Evolutionary conservation across 2,888 invertebrate species (phyloP), one percentile per base, ranked within the genome.

Genomic region (Cheiracanthium punctorium): DNA sequence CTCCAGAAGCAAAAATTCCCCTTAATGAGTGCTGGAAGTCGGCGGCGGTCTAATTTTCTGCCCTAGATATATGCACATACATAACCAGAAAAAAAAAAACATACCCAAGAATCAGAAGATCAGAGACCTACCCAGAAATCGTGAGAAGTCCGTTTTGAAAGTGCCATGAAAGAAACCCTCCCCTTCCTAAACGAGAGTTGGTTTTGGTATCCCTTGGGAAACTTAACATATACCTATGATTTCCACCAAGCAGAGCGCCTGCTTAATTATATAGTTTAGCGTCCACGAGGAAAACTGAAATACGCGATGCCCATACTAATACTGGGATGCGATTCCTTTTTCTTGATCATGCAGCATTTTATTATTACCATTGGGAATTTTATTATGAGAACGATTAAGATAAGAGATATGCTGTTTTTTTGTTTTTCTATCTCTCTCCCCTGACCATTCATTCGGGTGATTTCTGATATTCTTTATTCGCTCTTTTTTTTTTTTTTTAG

Each of bases 301-400:
- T 73, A 77, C 72, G 73, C 29, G 52, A 73, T 73, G 77, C 48
- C 48, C 82, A 84, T 84, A 77, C 77, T 77, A 84, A 84, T 84
- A 84, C 32, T 52, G 43, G 37, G 41, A 33, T n/a, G 5, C 43
- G 24, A 41, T 52, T 24, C 37, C 37, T 75, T 72, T 30, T 71
- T 29, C 32, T 24, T 29, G 58, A 58, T 24, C 24, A 33, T 69
- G 37, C 20, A 33, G 41, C 77, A 52, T 84, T 84, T 77, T 75
- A 77, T 84, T 81, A 81, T 75, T 77, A 77, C 77, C 29, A 69
- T 73, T 84, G 65, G 37, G 58, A 84, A 67, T 84, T 73, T 84
- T 84, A 77, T 77, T 73, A 77, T 67, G 75, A 41, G 72, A 75
- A 84, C 77, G 82, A 84, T 84, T 84, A 77, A 72, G 72, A 29